Base-by-base conservation (phyloP, 2,113 vertebrate genomes). In the Nettapus auritus region DNA sequence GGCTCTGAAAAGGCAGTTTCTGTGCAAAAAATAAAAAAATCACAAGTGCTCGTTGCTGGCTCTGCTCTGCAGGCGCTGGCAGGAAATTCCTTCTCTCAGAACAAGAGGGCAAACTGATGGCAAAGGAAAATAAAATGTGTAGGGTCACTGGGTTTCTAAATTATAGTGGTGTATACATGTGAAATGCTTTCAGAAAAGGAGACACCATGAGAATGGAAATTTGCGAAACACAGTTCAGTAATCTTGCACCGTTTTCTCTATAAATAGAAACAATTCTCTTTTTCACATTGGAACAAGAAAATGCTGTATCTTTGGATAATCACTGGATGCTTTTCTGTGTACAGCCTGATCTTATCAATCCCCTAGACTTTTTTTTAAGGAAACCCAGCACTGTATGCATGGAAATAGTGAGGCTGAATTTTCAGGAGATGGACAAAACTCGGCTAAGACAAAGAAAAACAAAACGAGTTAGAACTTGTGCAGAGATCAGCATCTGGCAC, bases 261-360 rank as follows among this genome's bases (percentile, higher is more conserved):
- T 60, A 88, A 95, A 93, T 42, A 95, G 76, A 88, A 92, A 57
- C 34, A 85, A 68, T 78, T 96, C 82, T 79, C n/a, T 63, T 55
- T 42, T 77, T 77, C 16, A 1, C 14, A 13, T 0, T 26, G 73
- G 68, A 81, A 71, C 6, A 42, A 2, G 2, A 38, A 88, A 92
- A 70, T 22, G 31, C 64, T 69, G 20, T 10, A 2, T 80, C 70
- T 93, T 64, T 40, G 44, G 55, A 12, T 11, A 18, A 40, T 50
- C 29, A 3, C 55, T 23, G 28, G 28, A 21, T 42, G 75, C 17
- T 93, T 91, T 80, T 73, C 68, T 59, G 28, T 40, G 55, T 25
- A 7, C 33, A 19, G 5, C 5, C 31, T 2, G 3, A 21, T 31
- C 17, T 1, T 3, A 48, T 13, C 44, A 13, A 25, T 2, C 11